Evolutionary conservation across 2,797 vertebrate genomes (phyloP), one percentile per base, ranked within the genome.

Genomic region (Tenualosa ilisha): DNA sequence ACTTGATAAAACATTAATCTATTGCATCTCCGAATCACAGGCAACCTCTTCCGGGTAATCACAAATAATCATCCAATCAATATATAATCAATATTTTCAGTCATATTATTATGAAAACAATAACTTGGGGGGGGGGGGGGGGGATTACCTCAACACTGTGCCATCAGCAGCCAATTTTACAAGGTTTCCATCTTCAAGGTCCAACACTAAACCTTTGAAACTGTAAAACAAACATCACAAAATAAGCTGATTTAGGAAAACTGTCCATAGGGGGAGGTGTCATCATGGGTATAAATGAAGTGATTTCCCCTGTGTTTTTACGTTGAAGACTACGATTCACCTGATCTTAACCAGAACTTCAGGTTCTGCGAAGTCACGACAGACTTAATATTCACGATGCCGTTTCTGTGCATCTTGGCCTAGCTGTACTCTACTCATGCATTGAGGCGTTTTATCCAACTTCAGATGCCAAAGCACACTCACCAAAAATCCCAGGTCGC

Each of bases 401-500:
- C 3, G 26, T 9, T 6, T 59, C 56, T 75, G 37, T 72, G 17
- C 61, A 63, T 82, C 75, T 83, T 83, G 26, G 54, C 75, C 86
- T n/a, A 63, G 46, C 46, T 46, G 7, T 4, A 2, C 46, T 7
- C 37, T 75, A 6, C 54, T 7, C 3, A 56, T 56, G 54, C 20
- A 79, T 46, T 79, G 2, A 40, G 68, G 22, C 13, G 11, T 40
- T 3, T 17, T 72, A 72, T 72, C 2, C 31, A 72, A 79, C 5
- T 79, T 79, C 15, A 79, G 68, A 75, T 43, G 37, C 6, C 15
- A 37, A 40, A 40, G 56, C 61, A 46, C 51, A 91, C 96, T 97
- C 93, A 99, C 98, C 98, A 99, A 93, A 99, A 99, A 92, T 97
- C 97, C 96, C 98, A 98, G 72, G 93, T 95, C 46, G 97, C 96